Conservation (phyloP, 2,888 invertebrate genomes). For the Agrilus mali region DNA sequence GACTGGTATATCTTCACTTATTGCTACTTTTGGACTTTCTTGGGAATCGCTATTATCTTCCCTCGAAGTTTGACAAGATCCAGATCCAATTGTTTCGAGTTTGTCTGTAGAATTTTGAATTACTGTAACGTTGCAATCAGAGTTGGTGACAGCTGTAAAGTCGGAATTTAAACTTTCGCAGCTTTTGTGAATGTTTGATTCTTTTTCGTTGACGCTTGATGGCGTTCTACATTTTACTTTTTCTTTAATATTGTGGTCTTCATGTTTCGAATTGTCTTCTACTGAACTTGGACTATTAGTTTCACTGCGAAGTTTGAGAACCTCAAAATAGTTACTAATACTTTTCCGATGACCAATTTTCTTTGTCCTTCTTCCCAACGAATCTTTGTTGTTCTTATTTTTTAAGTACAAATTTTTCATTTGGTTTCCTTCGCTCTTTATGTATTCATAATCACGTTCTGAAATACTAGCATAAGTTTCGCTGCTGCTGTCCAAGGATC, state of each 20-base stretch:
- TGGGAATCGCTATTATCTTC: not conserved
- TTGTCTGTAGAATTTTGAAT: constrained; percentile 10
- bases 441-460: constrained; percentile 23
- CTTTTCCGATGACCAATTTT: constrained; percentile 28
- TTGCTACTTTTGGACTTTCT: constrained; percentile 17
- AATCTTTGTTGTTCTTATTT: constrained; percentile 25
- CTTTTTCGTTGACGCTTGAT: too few relatives aligned
- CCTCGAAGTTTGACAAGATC: too few relatives aligned
- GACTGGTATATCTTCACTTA: constrained; percentile 36
- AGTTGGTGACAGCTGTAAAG: constrained; percentile 2
- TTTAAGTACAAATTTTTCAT: constrained; percentile 22
- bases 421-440: constrained; percentile 16
- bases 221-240: not conserved
- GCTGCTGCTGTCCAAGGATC: constrained; percentile 31
- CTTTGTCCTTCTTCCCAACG: constrained; percentile 21
- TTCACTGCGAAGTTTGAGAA: constrained; percentile 30
- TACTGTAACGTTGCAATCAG: constrained; percentile 11
- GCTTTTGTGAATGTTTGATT: too few relatives aligned
- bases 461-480: constrained; percentile 31
- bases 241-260: constrained; percentile 24
- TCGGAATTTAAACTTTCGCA: too few relatives aligned
- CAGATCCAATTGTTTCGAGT: constrained; percentile 3
- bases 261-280: constrained; percentile 43
- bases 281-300: constrained; percentile 34
- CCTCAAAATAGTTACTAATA: constrained; percentile 32